Conservation (phyloP, 2,113 vertebrate species). For the Limanda limanda region DNA sequence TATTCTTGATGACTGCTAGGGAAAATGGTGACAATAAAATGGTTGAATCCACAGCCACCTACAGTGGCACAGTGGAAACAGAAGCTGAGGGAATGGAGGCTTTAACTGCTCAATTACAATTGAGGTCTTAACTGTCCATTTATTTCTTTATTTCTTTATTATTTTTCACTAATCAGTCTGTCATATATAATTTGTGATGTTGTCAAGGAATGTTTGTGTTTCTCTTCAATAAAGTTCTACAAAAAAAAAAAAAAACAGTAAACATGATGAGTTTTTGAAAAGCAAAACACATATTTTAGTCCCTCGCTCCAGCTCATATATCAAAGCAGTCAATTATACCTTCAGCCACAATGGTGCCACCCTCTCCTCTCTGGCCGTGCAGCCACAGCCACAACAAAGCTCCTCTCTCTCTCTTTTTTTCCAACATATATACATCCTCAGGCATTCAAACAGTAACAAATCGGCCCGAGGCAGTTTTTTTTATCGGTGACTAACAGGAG, state of each 20-base stretch:
- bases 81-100: too few relatives aligned
- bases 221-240: too few relatives aligned
- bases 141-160: too few relatives aligned
- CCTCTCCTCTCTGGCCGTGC: constrained; percentile 39
- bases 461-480: constrained; percentile 67
- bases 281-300: not conserved
- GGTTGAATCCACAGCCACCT: too few relatives aligned
- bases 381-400: constrained; percentile 51
- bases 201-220: too few relatives aligned
- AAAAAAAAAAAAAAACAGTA: constrained; percentile 3
- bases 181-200: too few relatives aligned
- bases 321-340: constrained; percentile 64
- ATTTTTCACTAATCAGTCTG: too few relatives aligned
- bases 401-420: constrained; percentile 5
- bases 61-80: too few relatives aligned
- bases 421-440: constrained; percentile 51
- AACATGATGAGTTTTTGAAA: not conserved
- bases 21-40: too few relatives aligned
- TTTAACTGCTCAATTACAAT: too few relatives aligned
- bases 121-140: too few relatives aligned
- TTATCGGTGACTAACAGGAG: constrained; percentile 77
- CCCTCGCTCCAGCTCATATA: constrained; percentile 16
- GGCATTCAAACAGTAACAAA: constrained; percentile 56
- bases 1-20: too few relatives aligned
- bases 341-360: constrained; percentile 46